phyloP scores from a whole-genome alignment of 2,888 invertebrate genomes.

The Pristionchus fissidentatus region DNA sequence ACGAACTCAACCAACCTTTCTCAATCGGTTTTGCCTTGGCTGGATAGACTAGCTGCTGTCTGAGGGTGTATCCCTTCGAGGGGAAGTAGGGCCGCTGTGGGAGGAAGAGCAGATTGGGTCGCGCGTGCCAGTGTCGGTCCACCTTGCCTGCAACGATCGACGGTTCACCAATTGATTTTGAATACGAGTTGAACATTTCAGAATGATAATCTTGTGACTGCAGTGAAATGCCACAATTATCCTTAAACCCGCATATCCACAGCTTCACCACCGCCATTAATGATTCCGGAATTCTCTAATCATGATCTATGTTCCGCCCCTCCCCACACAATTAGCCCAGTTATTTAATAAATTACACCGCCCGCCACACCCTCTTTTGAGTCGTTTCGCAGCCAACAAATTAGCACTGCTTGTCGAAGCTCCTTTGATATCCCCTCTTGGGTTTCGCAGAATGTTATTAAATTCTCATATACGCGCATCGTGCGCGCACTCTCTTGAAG shows the following conservation, averaged over 20 bases:
- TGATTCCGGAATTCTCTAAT: too few species aligned
- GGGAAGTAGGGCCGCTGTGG: constrained; percentile 80
- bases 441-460: too few species aligned
- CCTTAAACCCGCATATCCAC: too few species aligned
- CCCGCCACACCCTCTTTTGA: too few species aligned
- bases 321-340: background rate
- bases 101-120: constrained; percentile 77
- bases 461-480: too few species aligned
- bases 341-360: too few species aligned
- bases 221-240: too few species aligned
- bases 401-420: background rate
- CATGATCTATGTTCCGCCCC: too few species aligned
- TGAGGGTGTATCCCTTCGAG: constrained; percentile 77
- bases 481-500: too few species aligned
- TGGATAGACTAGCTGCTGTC: constrained; percentile 78
- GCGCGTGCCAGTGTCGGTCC: constrained; percentile 69
- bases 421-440: too few species aligned
- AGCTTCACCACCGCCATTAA: too few species aligned
- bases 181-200: background rate
- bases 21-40: constrained; percentile 69
- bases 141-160: constrained; percentile 62
- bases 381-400: too few species aligned
- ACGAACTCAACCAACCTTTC: constrained; percentile 54
- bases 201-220: background rate
- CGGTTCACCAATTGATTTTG: background rate